Conservation (phyloP, 2,113 vertebrate species). For the Oreotragus oreotragus region DNA sequence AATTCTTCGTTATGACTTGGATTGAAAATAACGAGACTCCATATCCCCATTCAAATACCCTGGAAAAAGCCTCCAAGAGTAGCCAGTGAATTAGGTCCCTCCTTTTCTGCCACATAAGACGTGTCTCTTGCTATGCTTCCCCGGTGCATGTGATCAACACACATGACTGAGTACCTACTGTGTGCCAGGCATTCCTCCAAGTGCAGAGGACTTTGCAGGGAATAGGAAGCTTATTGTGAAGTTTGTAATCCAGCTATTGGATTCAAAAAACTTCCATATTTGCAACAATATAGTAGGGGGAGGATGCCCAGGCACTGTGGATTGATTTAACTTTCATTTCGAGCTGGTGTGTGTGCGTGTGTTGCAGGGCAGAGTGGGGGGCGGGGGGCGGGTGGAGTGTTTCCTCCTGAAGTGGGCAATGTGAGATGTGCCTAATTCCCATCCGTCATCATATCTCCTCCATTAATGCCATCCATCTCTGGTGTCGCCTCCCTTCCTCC, state of each 20-base stretch:
- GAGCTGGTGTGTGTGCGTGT: neutral
- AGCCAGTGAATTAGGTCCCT: neutral
- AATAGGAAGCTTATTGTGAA: neutral
- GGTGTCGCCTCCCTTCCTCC: neutral
- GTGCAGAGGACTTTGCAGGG: neutral
- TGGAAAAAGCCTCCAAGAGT: neutral
- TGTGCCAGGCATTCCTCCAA: neutral
- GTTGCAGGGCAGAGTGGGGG: too few species aligned
- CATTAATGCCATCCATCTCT: neutral
- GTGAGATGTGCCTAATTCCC: neutral
- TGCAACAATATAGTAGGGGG: neutral
- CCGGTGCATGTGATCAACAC: neutral
- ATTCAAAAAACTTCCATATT: neutral
- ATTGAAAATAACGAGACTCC: neutral
- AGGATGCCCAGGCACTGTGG: neutral
- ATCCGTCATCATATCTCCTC: neutral
- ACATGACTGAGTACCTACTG: neutral
- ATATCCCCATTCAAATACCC: neutral
- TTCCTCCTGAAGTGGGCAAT: neutral
- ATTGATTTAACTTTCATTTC: neutral
- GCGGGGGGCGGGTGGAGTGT: fast-evolving
- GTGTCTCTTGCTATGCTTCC: neutral
- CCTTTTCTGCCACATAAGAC: neutral
- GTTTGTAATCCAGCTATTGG: neutral
- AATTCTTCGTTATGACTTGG: neutral